A percentile compares a stretch with the other conserved stretches of the same genome.
Evolutionary conservation across 2,113 vertebrate genomes (phyloP).

Genomic region (Burhinus bistriatus): DNA sequence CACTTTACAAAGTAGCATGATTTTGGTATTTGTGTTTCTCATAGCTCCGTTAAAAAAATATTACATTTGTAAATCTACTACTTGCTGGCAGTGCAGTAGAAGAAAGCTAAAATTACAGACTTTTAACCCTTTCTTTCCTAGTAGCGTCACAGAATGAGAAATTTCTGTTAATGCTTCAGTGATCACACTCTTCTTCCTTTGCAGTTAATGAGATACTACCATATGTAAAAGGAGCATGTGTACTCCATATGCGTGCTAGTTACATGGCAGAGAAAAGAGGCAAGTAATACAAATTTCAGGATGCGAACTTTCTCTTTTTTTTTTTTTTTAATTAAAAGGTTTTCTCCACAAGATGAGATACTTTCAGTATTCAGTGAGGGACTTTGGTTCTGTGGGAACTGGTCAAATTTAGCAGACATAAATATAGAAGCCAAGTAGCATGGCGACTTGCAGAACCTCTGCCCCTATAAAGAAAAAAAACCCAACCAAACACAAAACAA

Average conservation of each 20-base stretch:
- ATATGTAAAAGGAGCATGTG: not conserved
- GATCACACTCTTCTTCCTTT: not conserved
- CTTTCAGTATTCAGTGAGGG: not conserved
- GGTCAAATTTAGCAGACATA: constrained; percentile 25
- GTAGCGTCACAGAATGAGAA: not conserved
- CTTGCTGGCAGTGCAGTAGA: not conserved
- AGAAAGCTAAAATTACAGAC: not conserved
- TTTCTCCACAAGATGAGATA: not conserved
- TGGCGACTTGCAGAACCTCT: not conserved
- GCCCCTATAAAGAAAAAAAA: not conserved
- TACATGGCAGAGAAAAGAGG: not conserved
- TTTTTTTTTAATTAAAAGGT: not conserved
- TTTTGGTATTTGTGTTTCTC: not conserved
- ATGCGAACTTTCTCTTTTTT: not conserved
- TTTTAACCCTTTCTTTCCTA: not conserved
- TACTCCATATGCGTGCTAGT: not conserved
- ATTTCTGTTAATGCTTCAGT: not conserved
- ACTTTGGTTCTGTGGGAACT: constrained; percentile 3
- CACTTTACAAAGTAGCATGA: not conserved
- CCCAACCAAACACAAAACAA: no score
- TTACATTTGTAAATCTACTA: not conserved
- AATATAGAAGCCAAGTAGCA: not conserved
- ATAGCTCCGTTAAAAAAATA: not conserved
- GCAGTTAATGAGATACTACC: not conserved
- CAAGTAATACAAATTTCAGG: not conserved